Evolutionary conservation across 2,113 vertebrate species (phyloP), one percentile per base, ranked within the genome.

Genomic region (Peromyscus polionotus): DNA sequence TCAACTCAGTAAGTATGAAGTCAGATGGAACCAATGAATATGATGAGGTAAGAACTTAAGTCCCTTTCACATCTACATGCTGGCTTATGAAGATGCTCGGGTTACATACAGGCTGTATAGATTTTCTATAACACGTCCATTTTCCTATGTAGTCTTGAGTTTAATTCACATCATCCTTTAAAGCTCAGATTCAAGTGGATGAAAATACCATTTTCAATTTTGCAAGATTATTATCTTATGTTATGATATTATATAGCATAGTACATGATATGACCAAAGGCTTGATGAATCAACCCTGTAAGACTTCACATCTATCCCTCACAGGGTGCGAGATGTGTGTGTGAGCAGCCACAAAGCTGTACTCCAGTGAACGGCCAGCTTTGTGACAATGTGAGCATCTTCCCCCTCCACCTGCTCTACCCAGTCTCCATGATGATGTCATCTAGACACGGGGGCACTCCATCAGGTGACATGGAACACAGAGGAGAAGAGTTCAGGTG

Each of bases 401-500:
- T 31, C 2, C 33, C 14, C 20, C 1, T 13, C 17, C 20, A 14
- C 24, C 7, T 33, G 0, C 17, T 63, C 63, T 5, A 54, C 7
- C 0, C 54, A 2, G 2, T 54, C 11, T 45, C 87, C 8, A n/a
- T 57, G 45, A 67, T 12, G 61, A 39, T 14, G 28, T 0, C 13
- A 28, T 33, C 68, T 36, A 86, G 59, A 17, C 77, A n/a, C 33
- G 57, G 33, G 16, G 36, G 12, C 3, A n/a, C n/a, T 72, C 39
- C 2, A 11, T 7, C 17, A 28, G 28, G 1, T 26, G 33, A 33
- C 0, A 0, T 28, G 31, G 4, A 16, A 10, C 8, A 63, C 19
- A 48, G 20, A 0, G 31, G 57, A n/a, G 33, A 84, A 79, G 17
- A 80, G 31, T 80, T 54, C 48, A 36, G 77, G 31, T 80, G 77